Evolutionary conservation across 2,888 invertebrate species (phyloP).

Genomic region (Harpalus rubripes): DNA sequence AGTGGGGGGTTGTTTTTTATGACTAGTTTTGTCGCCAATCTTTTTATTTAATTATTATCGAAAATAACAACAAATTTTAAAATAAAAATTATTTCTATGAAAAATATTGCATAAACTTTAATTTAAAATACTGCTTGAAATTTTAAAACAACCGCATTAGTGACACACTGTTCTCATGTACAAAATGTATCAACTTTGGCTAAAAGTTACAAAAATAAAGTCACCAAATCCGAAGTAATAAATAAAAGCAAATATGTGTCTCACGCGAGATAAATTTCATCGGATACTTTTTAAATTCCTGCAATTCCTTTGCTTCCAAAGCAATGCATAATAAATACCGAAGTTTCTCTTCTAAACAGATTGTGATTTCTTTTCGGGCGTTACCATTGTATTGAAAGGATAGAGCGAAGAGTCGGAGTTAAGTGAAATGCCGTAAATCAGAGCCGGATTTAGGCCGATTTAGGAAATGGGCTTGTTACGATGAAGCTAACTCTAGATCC

Average conservation of each 20-base stretch:
- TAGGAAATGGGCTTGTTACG: slow-evolving; percentile 39
- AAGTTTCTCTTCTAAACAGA: neutral
- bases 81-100: too few species aligned
- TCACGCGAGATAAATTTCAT: neutral
- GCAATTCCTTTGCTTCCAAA: neutral
- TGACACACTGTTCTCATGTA: too few species aligned
- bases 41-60: too few species aligned
- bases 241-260: neutral
- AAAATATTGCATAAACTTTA: too few species aligned
- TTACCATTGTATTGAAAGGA: slow-evolving; percentile 15
- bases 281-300: neutral
- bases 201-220: too few species aligned
- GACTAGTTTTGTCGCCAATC: too few species aligned
- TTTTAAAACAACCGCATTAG: too few species aligned
- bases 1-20: too few species aligned
- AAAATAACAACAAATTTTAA: too few species aligned
- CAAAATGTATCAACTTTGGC: too few species aligned
- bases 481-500: neutral
- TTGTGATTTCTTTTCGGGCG: neutral
- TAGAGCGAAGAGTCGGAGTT: neutral
- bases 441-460: slow-evolving; percentile 35
- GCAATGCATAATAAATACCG: slow-evolving; percentile 30
- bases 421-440: slow-evolving; percentile 33
- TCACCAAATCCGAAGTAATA: neutral
- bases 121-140: too few species aligned